Evolutionary conservation across 2,888 invertebrate genomes (phyloP), one percentile per base, ranked within the genome.

Genomic region (Xylota segnis): DNA sequence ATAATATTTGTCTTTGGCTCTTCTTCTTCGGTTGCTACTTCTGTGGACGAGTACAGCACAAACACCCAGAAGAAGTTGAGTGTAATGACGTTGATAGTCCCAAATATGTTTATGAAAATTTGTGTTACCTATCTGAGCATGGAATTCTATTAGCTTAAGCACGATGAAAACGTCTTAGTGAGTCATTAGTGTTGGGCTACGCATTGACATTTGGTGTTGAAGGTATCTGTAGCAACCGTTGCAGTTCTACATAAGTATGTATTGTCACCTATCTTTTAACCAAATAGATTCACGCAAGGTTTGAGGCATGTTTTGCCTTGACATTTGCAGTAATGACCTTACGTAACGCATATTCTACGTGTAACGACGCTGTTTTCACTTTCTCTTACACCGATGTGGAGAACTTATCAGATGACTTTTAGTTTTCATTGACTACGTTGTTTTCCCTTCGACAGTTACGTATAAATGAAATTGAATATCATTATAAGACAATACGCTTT

Each of bases 101-200:
- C 52, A 66, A 52, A 66, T 66, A 65, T 50, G 61, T 34, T 37
- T 34, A 50, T 34, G 47, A 47, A 47, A 63, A 52, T 23, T 34
- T 32, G 29, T 32, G 29, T 61, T 23, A 23, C 23, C 23, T 23
- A 23, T 27, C 43, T 45, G 18, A 40, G 40, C 40, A 23, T 23
- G 23, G 6, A 37, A 18, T 56, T 32, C 14, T 7, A 9, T 37
- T 37, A 10, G 37, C 37, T 23, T 9, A 37, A 37, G 1, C 37
- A 37, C 10, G 12, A 12, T 14, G 9, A 9, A 56, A 40, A 40
- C 4, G n/a, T 40, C 5, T 40, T 40, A n/a, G 1, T 40, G 40
- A 40, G n/a, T 40, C 40, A 40, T n/a, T 40, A 7, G 4, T 40
- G 3, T n/a, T n/a, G 40, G n/a, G 4, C 4, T 40, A 4, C n/a